These are phyloP conservation scores for Atrina japonica DNA, from an alignment of 2,888 invertebrate genomes.

Conservation along the genomic window DNA sequence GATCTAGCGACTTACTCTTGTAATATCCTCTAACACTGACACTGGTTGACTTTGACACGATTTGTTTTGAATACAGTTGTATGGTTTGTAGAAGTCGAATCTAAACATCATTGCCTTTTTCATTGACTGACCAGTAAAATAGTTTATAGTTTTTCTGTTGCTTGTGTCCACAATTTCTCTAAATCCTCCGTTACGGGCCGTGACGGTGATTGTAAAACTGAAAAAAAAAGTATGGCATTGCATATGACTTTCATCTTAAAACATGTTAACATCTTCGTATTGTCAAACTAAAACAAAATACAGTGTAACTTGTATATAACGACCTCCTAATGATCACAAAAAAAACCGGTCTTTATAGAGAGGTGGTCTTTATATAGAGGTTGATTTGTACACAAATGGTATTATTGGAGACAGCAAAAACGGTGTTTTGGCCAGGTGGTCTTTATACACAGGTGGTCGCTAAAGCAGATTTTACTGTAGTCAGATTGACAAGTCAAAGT, in stretches of 20 bases:
- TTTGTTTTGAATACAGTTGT: slow-evolving; percentile 6
- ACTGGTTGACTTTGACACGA: not conserved
- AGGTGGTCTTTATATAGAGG: too few relatives aligned
- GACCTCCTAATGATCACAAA: too few relatives aligned
- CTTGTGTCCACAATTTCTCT: not conserved
- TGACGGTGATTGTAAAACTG: slow-evolving; percentile 28
- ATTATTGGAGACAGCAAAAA: too few relatives aligned
- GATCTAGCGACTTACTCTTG: slow-evolving; percentile 19
- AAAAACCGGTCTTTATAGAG: too few relatives aligned
- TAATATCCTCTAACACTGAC: slow-evolving; percentile 4
- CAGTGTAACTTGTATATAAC: too few relatives aligned
- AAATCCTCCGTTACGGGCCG: slow-evolving; percentile 17
- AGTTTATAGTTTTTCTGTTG: not conserved
- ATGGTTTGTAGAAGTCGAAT: slow-evolving; percentile 23
- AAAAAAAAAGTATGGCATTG: not conserved
- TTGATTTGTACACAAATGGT: too few relatives aligned
- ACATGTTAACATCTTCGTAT: too few relatives aligned
- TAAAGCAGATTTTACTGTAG: too few relatives aligned
- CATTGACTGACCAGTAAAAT: not conserved
- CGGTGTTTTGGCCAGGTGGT: too few relatives aligned
- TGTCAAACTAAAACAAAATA: too few relatives aligned
- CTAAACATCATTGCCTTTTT: slow-evolving; percentile 13
- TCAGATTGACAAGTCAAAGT: too few relatives aligned
- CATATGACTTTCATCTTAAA: not conserved
- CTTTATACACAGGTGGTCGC: too few relatives aligned